These are phyloP conservation scores for Eupithecia subfuscata DNA, from an alignment of 2,888 invertebrate species.

Conservation along the genomic window DNA sequence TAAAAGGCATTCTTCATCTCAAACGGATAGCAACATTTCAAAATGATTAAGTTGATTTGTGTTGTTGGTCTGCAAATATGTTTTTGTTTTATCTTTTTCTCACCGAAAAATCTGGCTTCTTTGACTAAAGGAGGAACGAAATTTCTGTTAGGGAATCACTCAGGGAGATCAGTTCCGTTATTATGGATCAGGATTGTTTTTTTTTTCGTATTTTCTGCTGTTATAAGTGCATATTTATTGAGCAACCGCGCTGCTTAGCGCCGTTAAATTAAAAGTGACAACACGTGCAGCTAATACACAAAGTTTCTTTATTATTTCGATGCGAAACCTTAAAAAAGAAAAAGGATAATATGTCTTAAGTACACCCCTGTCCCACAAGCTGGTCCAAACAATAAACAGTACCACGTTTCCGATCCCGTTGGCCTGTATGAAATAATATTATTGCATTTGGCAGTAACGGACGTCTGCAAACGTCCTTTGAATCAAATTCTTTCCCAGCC, in stretches of 20 bases:
- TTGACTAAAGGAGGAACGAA: too few relatives aligned
- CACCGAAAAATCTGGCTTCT: too few relatives aligned
- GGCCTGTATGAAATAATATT: constrained; percentile 71
- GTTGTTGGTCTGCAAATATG: too few relatives aligned
- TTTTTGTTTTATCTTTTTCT: too few relatives aligned
- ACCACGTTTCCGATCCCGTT: constrained; percentile 65
- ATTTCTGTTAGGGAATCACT: not conserved
- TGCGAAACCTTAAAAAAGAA: too few relatives aligned
- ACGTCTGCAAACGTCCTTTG: constrained; percentile 54
- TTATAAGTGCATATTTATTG: too few relatives aligned
- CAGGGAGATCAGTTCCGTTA: not conserved
- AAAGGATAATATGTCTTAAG: not conserved
- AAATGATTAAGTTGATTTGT: too few relatives aligned
- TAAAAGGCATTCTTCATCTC: not conserved
- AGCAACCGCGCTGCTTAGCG: too few relatives aligned
- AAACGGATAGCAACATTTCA: not conserved
- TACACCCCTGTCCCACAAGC: constrained; percentile 35
- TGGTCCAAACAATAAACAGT: constrained; percentile 69
- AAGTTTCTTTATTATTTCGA: too few relatives aligned
- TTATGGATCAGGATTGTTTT: not conserved
- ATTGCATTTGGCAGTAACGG: constrained; percentile 70
- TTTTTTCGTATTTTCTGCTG: too few relatives aligned
- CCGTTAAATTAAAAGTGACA: too few relatives aligned
- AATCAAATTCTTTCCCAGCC: constrained; percentile 58
- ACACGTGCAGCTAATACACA: too few relatives aligned